These are phyloP conservation scores for Erithacus rubecula DNA, from an alignment of 2,797 vertebrate species.

Conservation along the genomic window DNA sequence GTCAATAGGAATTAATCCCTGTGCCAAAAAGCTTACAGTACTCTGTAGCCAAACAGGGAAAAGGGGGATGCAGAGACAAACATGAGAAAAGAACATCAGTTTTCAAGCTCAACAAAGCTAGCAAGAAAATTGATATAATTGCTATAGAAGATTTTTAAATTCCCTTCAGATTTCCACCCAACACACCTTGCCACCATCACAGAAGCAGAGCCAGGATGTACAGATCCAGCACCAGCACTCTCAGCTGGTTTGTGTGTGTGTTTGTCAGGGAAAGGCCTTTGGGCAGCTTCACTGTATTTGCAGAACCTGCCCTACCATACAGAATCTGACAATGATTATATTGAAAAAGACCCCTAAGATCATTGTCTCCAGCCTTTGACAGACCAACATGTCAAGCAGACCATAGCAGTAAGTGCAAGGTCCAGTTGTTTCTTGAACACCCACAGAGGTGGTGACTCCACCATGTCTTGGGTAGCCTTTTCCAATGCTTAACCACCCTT, in stretches of 20 bases:
- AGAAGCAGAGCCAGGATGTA: neutral
- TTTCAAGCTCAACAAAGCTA: neutral
- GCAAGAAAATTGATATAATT: neutral
- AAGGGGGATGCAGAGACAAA: neutral
- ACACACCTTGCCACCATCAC: neutral
- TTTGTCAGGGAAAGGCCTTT: neutral
- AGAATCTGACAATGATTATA: neutral
- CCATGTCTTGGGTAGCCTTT: fast-evolving
- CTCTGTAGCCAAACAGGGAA: neutral
- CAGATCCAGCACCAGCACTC: neutral
- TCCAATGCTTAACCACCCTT: neutral
- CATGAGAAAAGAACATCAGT: neutral
- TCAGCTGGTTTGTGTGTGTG: neutral
- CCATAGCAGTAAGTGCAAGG: fast-evolving
- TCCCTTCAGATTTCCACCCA: neutral
- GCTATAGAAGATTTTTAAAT: neutral
- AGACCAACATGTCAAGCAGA: neutral
- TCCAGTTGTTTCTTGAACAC: neutral
- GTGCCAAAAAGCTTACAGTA: neutral
- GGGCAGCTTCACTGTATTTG: neutral
- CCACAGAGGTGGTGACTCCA: too few relatives aligned
- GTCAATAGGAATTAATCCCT: neutral
- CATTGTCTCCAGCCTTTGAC: neutral
- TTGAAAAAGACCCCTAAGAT: neutral
- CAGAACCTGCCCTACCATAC: neutral